Conservation (phyloP, 2,888 invertebrate species). For the Tuberolachnus salignus region DNA sequence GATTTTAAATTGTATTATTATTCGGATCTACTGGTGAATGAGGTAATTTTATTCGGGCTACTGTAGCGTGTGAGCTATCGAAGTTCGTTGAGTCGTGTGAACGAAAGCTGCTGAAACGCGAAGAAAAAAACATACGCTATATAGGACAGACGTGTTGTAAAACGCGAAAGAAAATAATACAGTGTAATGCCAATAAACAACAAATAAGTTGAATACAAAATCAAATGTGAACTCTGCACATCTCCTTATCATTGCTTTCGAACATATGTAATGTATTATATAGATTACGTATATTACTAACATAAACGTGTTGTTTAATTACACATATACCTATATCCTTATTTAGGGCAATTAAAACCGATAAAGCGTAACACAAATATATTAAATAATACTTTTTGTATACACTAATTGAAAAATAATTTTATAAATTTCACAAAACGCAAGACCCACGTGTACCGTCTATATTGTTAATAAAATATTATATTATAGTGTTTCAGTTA, state of each 20-base stretch:
- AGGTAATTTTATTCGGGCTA: neutral
- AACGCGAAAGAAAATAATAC: neutral
- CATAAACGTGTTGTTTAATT: conserved; percentile 16
- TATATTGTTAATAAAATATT: no score
- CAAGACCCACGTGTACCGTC: no score
- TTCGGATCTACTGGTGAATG: neutral
- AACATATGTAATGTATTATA: conserved; percentile 3
- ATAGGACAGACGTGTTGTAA: neutral
- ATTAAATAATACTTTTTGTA: no score
- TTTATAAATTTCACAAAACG: no score
- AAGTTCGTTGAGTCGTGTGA: conserved; percentile 16
- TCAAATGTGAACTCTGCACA: conserved; percentile 24
- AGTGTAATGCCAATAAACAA: no score
- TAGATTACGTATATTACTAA: neutral
- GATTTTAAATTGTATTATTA: no score
- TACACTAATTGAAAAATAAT: no score
- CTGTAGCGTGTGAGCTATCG: conserved; percentile 13
- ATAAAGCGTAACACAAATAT: neutral
- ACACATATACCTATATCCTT: neutral
- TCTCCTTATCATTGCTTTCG: conserved; percentile 36
- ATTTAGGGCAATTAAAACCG: neutral
- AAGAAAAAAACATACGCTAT: no score
- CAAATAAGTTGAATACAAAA: no score
- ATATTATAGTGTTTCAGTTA: no score
- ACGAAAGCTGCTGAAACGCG: neutral